These are phyloP conservation scores for Temnothorax longispinosus DNA, from an alignment of 1,140 invertebrate species.

Conservation along the genomic window DNA sequence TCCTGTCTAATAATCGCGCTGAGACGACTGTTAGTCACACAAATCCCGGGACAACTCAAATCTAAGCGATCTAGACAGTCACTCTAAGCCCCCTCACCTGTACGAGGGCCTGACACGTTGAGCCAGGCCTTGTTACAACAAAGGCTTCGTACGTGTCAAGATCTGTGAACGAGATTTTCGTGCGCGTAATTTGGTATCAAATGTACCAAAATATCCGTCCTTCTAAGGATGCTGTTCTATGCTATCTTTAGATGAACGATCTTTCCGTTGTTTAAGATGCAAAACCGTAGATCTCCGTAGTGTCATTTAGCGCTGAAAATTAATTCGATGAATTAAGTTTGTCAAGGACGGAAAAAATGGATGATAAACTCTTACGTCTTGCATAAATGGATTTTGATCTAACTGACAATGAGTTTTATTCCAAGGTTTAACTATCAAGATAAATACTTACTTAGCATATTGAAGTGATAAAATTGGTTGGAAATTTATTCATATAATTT, in stretches of 20 bases:
- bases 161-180: neutral
- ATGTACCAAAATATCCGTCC: neutral
- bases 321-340: neutral
- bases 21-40: slow-evolving; percentile 57
- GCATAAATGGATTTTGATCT: neutral
- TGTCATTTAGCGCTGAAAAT: neutral
- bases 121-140: neutral
- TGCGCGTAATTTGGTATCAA: neutral
- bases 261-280: neutral
- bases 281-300: neutral
- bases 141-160: neutral
- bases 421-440: neutral
- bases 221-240: neutral
- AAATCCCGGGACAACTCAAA: slow-evolving; percentile 37
- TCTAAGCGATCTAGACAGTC: slow-evolving; percentile 17
- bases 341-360: neutral
- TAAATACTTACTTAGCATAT: neutral
- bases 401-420: neutral
- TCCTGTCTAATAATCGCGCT: slow-evolving; percentile 62
- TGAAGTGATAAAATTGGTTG: neutral
- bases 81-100: neutral
- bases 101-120: neutral
- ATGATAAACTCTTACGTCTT: neutral
- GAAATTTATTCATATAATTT: neutral
- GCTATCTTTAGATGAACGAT: neutral